phyloP scores from a whole-genome alignment of 2,113 vertebrate genomes.

The Callospermophilus lateralis region DNA sequence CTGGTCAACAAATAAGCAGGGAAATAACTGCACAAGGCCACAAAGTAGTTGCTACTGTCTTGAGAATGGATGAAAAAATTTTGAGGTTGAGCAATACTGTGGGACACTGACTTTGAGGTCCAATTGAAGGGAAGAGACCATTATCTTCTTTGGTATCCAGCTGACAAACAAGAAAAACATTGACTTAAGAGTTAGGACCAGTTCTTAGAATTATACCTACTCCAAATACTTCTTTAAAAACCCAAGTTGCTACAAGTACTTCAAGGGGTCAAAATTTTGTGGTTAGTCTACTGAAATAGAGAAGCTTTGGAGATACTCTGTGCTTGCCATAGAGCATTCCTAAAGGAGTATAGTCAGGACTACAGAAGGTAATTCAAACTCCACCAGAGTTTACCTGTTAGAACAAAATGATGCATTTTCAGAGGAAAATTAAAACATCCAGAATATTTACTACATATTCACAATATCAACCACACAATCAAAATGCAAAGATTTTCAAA shows the following conservation, averaged over 20 bases:
- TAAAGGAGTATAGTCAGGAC: not conserved
- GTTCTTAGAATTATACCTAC: not conserved
- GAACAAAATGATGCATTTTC: not conserved
- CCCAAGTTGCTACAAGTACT: not conserved
- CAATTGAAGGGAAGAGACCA: not conserved
- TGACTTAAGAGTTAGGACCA: not conserved
- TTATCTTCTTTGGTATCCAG: not conserved
- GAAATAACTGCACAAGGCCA: not conserved
- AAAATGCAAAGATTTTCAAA: not conserved
- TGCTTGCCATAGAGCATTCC: not conserved
- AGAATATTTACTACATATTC: not conserved
- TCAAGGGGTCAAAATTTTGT: not conserved
- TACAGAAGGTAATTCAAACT: not conserved
- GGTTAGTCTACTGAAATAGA: not conserved
- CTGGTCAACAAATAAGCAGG: too few relatives aligned
- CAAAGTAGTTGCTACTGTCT: not conserved
- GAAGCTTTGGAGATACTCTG: too few relatives aligned
- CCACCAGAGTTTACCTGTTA: not conserved
- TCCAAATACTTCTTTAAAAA: not conserved
- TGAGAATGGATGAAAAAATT: not conserved
- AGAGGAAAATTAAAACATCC: not conserved
- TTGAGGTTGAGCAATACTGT: not conserved
- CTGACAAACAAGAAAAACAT: not conserved
- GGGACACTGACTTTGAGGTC: too few relatives aligned
- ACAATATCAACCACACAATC: not conserved